Conservation (phyloP, 2,888 invertebrate genomes). For the Patella ulyssiponensis region DNA sequence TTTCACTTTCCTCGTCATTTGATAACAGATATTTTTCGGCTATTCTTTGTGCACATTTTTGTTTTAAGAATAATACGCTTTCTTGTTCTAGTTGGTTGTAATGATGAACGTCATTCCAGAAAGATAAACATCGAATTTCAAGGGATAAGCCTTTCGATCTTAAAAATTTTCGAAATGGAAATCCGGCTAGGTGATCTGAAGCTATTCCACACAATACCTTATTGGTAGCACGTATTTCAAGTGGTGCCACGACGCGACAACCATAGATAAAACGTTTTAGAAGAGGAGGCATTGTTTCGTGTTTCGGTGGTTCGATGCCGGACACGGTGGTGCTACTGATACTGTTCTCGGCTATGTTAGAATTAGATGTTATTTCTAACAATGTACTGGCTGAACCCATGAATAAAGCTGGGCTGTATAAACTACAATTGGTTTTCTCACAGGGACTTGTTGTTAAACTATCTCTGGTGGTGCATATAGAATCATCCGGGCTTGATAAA, state of each 20-base stretch:
- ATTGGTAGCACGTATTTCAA: slow-evolving; percentile 18
- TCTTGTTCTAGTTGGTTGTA: slow-evolving; percentile 43
- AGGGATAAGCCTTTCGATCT: slow-evolving; percentile 22
- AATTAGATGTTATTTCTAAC: neutral
- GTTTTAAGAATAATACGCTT: slow-evolving; percentile 25
- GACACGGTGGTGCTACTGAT: neutral
- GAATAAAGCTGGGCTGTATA: too few relatives aligned
- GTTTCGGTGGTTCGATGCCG: neutral
- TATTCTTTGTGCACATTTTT: slow-evolving; percentile 27
- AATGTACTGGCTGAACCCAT: too few relatives aligned
- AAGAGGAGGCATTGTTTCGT: neutral
- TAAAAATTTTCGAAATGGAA: slow-evolving; percentile 42
- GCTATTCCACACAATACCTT: slow-evolving; percentile 45
- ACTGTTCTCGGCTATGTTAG: neutral
- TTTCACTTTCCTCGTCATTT: slow-evolving; percentile 23
- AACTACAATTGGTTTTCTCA: too few relatives aligned
- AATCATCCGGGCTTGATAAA: slow-evolving; percentile 3
- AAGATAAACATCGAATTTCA: slow-evolving; percentile 43
- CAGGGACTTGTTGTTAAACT: neutral
- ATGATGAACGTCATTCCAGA: slow-evolving; percentile 50
- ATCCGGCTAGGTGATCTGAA: slow-evolving; percentile 45
- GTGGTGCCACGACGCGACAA: neutral
- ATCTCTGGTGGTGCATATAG: slow-evolving; percentile 9
- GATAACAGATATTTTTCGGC: slow-evolving; percentile 39
- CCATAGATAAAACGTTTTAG: slow-evolving; percentile 15